These are phyloP conservation scores for Desmodus rotundus DNA, from an alignment of 2,113 vertebrate species.

Conservation along the genomic window DNA sequence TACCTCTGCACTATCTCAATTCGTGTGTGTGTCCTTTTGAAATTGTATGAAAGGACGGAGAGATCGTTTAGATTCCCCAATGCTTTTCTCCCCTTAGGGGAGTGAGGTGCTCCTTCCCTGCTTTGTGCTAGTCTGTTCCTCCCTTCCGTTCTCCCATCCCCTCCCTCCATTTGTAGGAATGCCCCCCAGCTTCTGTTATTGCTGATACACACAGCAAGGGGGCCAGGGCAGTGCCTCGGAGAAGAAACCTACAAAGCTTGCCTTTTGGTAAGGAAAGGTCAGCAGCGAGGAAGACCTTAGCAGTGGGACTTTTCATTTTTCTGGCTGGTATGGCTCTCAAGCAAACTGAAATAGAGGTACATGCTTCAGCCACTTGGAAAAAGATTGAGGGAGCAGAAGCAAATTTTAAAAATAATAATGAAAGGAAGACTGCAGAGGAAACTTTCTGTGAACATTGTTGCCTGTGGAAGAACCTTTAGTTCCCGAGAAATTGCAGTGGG, in stretches of 20 bases:
- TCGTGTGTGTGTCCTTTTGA: not conserved
- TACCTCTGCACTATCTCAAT: not conserved
- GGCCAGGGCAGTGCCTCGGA: not conserved
- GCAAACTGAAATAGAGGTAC: not conserved
- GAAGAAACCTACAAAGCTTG: not conserved
- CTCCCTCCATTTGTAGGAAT: not conserved
- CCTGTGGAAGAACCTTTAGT: not conserved
- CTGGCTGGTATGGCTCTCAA: not conserved
- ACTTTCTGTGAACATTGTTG: not conserved
- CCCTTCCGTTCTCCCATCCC: not conserved
- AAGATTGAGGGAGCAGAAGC: not conserved
- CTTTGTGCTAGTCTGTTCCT: not conserved
- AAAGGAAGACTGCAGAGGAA: not conserved
- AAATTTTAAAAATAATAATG: not conserved
- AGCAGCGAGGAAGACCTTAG: not conserved
- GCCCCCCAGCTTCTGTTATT: not conserved
- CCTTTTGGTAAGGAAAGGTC: not conserved
- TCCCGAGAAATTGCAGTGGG: not conserved
- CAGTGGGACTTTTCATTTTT: conserved; percentile 12
- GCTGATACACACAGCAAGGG: not conserved
- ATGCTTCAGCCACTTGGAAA: not conserved
- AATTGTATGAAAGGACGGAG: not conserved
- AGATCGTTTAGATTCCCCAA: not conserved
- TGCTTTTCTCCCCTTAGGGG: not conserved
- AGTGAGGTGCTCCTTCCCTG: not conserved